Evolutionary conservation across 2,113 vertebrate species (phyloP).

Genomic region (Oxyura jamaicensis): DNA sequence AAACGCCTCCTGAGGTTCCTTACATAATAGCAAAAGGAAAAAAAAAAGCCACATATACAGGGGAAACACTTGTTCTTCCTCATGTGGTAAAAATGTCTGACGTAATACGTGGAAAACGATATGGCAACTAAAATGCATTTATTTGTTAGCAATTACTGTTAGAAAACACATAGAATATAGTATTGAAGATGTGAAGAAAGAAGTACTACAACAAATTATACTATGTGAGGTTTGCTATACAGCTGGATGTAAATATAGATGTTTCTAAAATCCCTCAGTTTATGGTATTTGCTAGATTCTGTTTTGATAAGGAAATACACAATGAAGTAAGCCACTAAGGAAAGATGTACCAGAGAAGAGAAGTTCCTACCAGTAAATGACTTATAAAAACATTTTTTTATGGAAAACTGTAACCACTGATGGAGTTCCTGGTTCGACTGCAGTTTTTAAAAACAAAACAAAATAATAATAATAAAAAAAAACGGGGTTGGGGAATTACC

Average conservation of each 20-base stretch:
- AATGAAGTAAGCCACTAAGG: not conserved
- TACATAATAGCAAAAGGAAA: not conserved
- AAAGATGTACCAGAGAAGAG: not conserved
- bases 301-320: not conserved
- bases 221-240: not conserved
- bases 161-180: not conserved
- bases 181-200: not conserved
- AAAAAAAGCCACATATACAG: not conserved
- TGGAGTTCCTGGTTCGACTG: not conserved
- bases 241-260: not conserved
- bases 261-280: not conserved
- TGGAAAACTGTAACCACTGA: not conserved
- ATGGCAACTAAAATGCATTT: not conserved
- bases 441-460: not conserved
- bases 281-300: not conserved
- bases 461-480: not conserved
- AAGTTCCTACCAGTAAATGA: not conserved
- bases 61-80: not conserved
- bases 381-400: not conserved
- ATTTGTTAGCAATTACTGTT: not conserved
- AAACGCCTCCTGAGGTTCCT: not conserved
- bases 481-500: not conserved
- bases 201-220: not conserved
- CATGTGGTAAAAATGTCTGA: not conserved
- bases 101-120: not conserved